Conservation (phyloP, 2,888 invertebrate genomes). For the Drosophila prostipennis region DNA sequence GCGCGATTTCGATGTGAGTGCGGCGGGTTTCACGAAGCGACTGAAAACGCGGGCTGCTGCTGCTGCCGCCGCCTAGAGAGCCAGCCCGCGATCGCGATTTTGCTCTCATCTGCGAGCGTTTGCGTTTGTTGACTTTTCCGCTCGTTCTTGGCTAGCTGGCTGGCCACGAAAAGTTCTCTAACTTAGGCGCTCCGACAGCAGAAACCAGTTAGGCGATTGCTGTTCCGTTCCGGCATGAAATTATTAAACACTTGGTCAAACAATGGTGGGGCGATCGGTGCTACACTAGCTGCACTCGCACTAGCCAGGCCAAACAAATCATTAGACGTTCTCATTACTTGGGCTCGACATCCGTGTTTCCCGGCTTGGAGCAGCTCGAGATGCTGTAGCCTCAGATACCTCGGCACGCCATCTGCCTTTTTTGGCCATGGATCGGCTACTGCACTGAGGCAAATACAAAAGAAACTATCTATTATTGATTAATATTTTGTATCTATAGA, state of each 20-base stretch:
- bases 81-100: conserved; percentile 27
- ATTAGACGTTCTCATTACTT: conserved; percentile 60
- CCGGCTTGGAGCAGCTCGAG: conserved; percentile 51
- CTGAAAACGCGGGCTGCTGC: conserved; percentile 58
- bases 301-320: conserved; percentile 59
- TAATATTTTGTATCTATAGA: too few species aligned
- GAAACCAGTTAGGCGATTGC: conserved; percentile 58
- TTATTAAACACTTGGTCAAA: conserved; percentile 58
- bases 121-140: conserved; percentile 23
- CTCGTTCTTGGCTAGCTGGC: conserved; percentile 25
- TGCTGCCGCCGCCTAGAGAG: conserved; percentile 36
- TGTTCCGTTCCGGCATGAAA: conserved; percentile 35
- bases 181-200: conserved; percentile 46
- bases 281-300: conserved; percentile 62
- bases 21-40: conserved; percentile 61
- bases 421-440: conserved; percentile 47
- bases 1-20: conserved; percentile 63
- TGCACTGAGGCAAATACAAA: conserved; percentile 11
- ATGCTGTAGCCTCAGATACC: conserved; percentile 62
- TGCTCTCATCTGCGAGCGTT: conserved; percentile 18
- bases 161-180: conserved; percentile 56
- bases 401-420: conserved; percentile 61
- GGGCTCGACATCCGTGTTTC: conserved; percentile 41
- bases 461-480: too few species aligned
- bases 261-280: conserved; percentile 49